phyloP scores from a whole-genome alignment of 2,888 invertebrate species.

The Alentia gelatinosa region DNA sequence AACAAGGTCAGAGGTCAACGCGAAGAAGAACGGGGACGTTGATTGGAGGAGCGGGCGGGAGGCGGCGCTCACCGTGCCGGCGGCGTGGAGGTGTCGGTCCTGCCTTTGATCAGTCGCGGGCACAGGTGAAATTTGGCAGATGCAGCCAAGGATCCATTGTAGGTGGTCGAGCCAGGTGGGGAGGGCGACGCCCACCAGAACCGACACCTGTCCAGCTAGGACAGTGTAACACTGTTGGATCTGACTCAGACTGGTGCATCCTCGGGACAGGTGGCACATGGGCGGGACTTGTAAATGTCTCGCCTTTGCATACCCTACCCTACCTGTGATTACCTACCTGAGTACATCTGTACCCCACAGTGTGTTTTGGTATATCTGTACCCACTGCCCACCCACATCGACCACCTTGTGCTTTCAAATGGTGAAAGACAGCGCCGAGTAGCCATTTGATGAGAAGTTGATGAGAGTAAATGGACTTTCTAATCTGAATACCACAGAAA shows the following conservation, averaged over 20 bases:
- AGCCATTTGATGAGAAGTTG: no score
- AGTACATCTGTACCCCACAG: neutral
- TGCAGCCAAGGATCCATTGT: neutral
- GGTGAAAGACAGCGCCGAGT: no score
- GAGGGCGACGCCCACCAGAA: neutral
- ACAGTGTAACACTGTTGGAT: slow-evolving; percentile 1
- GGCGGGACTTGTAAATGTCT: neutral
- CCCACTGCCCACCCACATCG: no score
- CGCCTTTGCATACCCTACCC: neutral
- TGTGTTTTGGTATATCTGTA: no score
- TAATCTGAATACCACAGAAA: no score
- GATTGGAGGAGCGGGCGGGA: neutral
- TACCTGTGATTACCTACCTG: neutral
- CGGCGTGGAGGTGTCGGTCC: neutral
- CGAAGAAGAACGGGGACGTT: neutral
- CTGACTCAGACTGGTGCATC: neutral
- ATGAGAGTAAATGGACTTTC: no score
- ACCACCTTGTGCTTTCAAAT: no score
- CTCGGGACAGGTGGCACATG: neutral
- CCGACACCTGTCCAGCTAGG: neutral
- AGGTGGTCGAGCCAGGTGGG: neutral
- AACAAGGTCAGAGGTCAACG: neutral
- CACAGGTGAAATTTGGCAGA: neutral
- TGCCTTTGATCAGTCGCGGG: neutral
- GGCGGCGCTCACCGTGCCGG: neutral